These are phyloP conservation scores for Megastigmus dorsalis DNA, from an alignment of 2,888 invertebrate genomes.

Conservation along the genomic window DNA sequence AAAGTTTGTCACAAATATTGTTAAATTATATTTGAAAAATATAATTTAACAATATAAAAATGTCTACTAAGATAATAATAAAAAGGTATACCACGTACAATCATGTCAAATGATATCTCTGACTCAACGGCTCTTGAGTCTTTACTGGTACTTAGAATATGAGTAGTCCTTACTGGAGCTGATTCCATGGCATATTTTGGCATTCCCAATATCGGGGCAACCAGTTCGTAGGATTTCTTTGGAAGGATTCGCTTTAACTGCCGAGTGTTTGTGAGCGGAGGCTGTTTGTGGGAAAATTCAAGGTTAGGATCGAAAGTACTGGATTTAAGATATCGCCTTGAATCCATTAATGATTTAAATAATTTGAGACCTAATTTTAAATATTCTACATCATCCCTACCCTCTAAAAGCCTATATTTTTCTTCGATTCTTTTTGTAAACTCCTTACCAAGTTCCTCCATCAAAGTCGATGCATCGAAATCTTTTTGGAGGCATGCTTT, in stretches of 20 bases:
- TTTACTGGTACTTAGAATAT: neutral
- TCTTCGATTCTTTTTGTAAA: constrained; percentile 56
- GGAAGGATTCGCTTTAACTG: constrained; percentile 64
- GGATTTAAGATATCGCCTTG: constrained; percentile 63
- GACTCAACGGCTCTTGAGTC: neutral
- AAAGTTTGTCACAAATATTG: neutral
- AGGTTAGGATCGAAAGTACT: constrained; percentile 61
- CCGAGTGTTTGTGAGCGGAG: constrained; percentile 61
- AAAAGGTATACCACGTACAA: constrained; percentile 52
- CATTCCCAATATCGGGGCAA: constrained; percentile 67
- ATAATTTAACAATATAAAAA: neutral
- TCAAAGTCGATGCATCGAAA: constrained; percentile 44
- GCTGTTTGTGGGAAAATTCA: constrained; percentile 65
- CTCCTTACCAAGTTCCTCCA: constrained; percentile 60
- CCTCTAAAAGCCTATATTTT: constrained; percentile 6
- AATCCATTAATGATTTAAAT: constrained; percentile 65
- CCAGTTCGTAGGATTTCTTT: constrained; percentile 62
- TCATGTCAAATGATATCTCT: constrained; percentile 47
- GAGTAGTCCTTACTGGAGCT: neutral
- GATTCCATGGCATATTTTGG: constrained; percentile 55
- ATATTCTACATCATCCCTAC: constrained; percentile 31
- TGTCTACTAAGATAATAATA: neutral
- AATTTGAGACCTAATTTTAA: constrained; percentile 60
- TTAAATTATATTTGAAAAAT: neutral
- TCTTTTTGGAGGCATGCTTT: neutral